Evolutionary conservation across 2,797 vertebrate species (phyloP).

Genomic region (Pantherophis alleghaniensis): DNA sequence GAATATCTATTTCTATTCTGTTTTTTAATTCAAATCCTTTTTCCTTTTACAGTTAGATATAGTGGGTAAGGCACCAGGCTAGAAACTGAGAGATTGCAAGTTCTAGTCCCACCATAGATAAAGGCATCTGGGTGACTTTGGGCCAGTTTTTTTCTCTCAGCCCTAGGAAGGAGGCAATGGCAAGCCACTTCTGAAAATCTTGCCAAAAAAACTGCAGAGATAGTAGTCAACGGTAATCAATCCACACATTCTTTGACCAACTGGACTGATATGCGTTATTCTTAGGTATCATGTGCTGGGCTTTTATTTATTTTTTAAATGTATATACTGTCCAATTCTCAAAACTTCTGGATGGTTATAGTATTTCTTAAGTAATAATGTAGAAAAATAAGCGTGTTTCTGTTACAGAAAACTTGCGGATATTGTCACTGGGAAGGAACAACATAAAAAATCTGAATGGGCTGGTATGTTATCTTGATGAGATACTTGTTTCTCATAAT

Average conservation of each 20-base stretch:
- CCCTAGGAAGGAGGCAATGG: background rate
- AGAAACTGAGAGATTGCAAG: background rate
- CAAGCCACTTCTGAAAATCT: background rate
- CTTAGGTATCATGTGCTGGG: slow-evolving; percentile 23
- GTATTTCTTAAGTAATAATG: background rate
- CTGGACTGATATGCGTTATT: slow-evolving; percentile 7
- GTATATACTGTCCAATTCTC: background rate
- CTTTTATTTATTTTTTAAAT: background rate
- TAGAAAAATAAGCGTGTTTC: slow-evolving; percentile 48
- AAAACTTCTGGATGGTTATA: background rate
- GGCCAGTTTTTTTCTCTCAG: background rate
- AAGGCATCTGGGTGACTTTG: background rate
- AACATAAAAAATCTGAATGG: slow-evolving; percentile 93
- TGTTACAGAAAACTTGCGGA: slow-evolving; percentile 87
- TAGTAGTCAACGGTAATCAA: background rate
- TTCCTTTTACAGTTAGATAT: background rate
- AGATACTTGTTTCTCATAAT: background rate
- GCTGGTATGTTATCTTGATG: slow-evolving; percentile 75
- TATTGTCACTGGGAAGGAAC: slow-evolving; percentile 95
- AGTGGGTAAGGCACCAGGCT: background rate
- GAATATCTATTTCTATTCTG: background rate
- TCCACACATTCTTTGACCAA: slow-evolving; percentile 1
- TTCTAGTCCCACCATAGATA: background rate
- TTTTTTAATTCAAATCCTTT: background rate
- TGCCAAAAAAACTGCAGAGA: background rate